Base-by-base conservation (phyloP, 2,113 vertebrate genomes). In the Scomber colias region DNA sequence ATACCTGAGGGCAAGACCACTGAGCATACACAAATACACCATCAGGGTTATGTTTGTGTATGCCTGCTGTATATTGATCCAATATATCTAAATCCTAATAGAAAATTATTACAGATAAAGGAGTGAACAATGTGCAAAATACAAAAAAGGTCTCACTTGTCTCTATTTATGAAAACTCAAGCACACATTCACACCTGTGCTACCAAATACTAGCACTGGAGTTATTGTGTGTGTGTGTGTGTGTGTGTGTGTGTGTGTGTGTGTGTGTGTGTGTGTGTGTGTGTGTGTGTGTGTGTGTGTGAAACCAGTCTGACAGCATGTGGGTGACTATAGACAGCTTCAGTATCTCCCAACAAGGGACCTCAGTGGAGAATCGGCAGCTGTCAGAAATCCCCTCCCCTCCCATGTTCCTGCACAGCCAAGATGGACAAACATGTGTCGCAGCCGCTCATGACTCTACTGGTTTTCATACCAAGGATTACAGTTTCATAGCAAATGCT, bases 221-320 rank as follows among this genome's bases (percentile, higher is more conserved):
- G 21, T 21, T 21, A 21, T n/a, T n/a, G n/a, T 24, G 24, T 24
- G 24, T 24, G 24, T 24, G 24, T 24, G 24, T 24, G 24, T 24
- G 24, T 24, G 24, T 24, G 24, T 24, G 24, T 24, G 24, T 24
- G 24, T 24, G 24, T 24, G 63, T 68, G 31, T 35, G 31, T 35
- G 31, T 35, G 31, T 35, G 31, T 35, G 31, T 35, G 31, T 35
- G 31, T 35, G 31, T 35, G 31, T 35, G 31, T 35, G 31, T 35
- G 31, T 35, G 4, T 6, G 31, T 35, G 31, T 35, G 31, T 35
- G 31, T 40, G 35, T 40, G 35, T 55, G 15, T 8, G 82, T 21
- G 27, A 50, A 93, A 91, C 89, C 84, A 81, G 90, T 93, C 84
- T 83, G 76, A 79, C 92, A 72, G 81, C 87, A 40, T 71, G 81